Percentiles rank a stretch among this genome's conserved stretches.
Evolutionary conservation across 1,140 invertebrate species (phyloP).

Genomic region (Sycobia sp.): DNA sequence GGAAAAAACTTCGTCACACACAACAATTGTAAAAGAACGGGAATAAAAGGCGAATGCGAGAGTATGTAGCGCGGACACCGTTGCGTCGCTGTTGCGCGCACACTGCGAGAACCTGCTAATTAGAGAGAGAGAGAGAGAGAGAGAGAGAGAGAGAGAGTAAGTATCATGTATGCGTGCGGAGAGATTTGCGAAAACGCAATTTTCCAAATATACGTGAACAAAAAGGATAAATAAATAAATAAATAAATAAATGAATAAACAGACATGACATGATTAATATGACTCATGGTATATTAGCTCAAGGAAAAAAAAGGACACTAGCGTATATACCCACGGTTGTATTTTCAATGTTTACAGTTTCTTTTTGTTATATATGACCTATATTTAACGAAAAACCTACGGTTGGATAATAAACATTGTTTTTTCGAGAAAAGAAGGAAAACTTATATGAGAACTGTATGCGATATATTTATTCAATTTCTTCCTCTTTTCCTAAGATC

Average conservation of each 20-base stretch:
- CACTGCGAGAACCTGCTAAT: neutral
- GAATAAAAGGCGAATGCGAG: neutral
- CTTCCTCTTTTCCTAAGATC: too few species aligned
- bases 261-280: conserved; percentile 17
- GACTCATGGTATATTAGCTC: conserved; percentile 34
- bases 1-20: conserved; percentile 9
- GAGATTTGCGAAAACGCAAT: neutral
- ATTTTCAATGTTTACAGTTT: conserved; percentile 44
- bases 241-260: too few species aligned
- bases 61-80: neutral
- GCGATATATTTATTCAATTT: too few species aligned
- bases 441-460: too few species aligned
- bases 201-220: conserved; percentile 5
- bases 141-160: neutral
- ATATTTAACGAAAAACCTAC: conserved; percentile 37
- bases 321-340: conserved; percentile 43
- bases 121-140: neutral
- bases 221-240: neutral
- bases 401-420: conserved; percentile 43
- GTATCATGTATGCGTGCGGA: too few species aligned
- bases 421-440: conserved; percentile 35
- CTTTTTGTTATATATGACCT: conserved; percentile 43
- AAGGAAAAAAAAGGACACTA: conserved; percentile 38
- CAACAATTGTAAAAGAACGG: neutral
- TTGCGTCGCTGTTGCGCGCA: neutral